These are phyloP conservation scores for Harpagifer antarcticus DNA, from an alignment of 2,797 vertebrate species.

Conservation along the genomic window DNA sequence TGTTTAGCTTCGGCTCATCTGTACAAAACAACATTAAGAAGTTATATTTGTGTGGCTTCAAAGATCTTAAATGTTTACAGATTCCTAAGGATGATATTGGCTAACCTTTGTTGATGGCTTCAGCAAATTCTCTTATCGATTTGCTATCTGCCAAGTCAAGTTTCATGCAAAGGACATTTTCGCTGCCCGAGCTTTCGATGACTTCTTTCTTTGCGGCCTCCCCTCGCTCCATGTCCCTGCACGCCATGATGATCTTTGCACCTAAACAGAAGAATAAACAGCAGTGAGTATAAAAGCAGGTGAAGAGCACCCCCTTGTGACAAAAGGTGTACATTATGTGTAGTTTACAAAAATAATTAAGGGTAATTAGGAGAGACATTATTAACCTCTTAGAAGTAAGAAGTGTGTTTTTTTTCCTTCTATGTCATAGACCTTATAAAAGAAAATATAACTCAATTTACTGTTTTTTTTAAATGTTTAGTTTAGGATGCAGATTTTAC, in stretches of 20 bases:
- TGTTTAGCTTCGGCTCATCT: constrained; percentile 92
- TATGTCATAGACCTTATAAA: not conserved
- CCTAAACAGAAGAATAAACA: constrained; percentile 74
- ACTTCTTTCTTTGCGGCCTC: constrained; percentile 87
- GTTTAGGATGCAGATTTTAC: not conserved
- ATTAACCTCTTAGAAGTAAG: too few relatives aligned
- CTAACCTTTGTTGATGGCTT: constrained; percentile 88
- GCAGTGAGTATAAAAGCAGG: not conserved
- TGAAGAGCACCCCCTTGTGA: constrained; percentile 41
- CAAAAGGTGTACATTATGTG: not conserved
- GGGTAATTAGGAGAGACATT: too few relatives aligned
- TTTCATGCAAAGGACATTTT: constrained; percentile 86
- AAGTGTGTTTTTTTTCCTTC: too few relatives aligned
- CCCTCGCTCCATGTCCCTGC: constrained; percentile 88
- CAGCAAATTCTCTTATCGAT: constrained; percentile 91
- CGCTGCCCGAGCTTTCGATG: constrained; percentile 82
- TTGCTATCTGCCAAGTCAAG: constrained; percentile 90
- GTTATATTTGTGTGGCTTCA: accelerated
- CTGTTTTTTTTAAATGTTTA: not conserved
- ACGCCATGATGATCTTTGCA: constrained; percentile 90
- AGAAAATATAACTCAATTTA: not conserved
- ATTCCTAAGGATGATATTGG: not conserved
- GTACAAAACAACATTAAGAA: not conserved
- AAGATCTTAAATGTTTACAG: accelerated
- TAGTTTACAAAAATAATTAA: too few relatives aligned